phyloP scores from a whole-genome alignment of 2,888 invertebrate genomes.

The Cantharis rustica region DNA sequence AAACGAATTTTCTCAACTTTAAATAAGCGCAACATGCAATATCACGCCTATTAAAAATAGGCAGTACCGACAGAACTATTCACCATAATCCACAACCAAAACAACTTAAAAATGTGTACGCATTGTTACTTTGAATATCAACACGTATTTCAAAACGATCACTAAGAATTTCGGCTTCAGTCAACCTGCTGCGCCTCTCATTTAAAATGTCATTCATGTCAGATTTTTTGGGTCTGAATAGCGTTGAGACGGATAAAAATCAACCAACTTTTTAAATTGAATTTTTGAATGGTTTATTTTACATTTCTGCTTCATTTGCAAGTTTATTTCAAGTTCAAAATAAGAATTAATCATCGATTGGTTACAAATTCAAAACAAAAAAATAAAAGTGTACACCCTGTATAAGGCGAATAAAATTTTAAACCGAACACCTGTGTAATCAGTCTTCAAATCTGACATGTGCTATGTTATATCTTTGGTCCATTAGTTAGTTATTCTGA shows the following conservation, averaged over 20 bases:
- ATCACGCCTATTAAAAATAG: conserved; percentile 20
- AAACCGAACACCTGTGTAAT: conserved; percentile 31
- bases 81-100: conserved; percentile 3
- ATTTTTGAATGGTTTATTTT: conserved; percentile 16
- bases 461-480: conserved; percentile 31
- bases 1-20: conserved; percentile 2
- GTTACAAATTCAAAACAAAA: neutral
- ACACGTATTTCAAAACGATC: conserved; percentile 36
- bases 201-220: conserved; percentile 38
- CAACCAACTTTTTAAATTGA: conserved; percentile 14
- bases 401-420: conserved; percentile 7
- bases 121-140: conserved; percentile 36
- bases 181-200: conserved; percentile 36
- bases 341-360: neutral
- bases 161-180: conserved; percentile 29
- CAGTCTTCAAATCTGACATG: conserved; percentile 35
- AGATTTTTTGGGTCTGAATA: conserved; percentile 23
- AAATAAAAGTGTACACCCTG: conserved; percentile 1
- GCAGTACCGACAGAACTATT: conserved; percentile 12
- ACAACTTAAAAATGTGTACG: conserved; percentile 27
- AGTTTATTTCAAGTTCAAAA: neutral
- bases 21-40: conserved; percentile 23
- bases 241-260: conserved; percentile 19
- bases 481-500: conserved; percentile 36
- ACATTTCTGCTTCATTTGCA: neutral